Evolutionary conservation across 2,888 invertebrate species (phyloP), one percentile per base, ranked within the genome.

Genomic region (Neoascia interrupta): DNA sequence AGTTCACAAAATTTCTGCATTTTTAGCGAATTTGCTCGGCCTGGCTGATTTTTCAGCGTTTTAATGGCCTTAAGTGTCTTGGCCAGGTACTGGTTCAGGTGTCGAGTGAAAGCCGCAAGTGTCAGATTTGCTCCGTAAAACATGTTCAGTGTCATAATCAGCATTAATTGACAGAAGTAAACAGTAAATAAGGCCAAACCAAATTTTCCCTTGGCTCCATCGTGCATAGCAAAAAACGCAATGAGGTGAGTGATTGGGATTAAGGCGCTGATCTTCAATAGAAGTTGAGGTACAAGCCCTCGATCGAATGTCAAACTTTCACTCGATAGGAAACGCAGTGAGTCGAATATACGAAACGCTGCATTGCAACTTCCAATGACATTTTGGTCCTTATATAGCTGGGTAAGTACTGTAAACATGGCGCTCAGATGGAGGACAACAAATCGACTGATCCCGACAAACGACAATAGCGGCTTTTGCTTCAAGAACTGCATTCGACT

Each of bases 401-500:
- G 54, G 51, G 86, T 86, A 60, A 80, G 82, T 23, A 83, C 76
- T 15, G 84, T 66, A 6, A 84, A 85, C 15, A 80, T 75, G 3
- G 82, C 34, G 2, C 83, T 81, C 1, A 83, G 82, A 39, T 83
- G 31, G 13, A 85, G 26, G 36, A 85, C 34, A 6, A 69, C 64
- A 34, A 83, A 85, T 3, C 86, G 85, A 60, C 82, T 74, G 36
- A 82, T 81, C 63, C 86, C 85, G 3, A 87, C 82, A 49, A 85
- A 81, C 5, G 82, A 49, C 6, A 87, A 74, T 37, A 87, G 41
- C 5, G 1, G 37, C 51, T 84, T 83, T 34, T 84, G 83, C 4
- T 81, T 82, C 10, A 87, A 69, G 53, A 86, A 85, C 2, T 15
- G 10, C 84, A 84, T 84, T 5, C 80, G 58, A 0, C 36, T 68